phyloP scores from a whole-genome alignment of 2,797 vertebrate genomes.

The Ctenopoma multispine region DNA sequence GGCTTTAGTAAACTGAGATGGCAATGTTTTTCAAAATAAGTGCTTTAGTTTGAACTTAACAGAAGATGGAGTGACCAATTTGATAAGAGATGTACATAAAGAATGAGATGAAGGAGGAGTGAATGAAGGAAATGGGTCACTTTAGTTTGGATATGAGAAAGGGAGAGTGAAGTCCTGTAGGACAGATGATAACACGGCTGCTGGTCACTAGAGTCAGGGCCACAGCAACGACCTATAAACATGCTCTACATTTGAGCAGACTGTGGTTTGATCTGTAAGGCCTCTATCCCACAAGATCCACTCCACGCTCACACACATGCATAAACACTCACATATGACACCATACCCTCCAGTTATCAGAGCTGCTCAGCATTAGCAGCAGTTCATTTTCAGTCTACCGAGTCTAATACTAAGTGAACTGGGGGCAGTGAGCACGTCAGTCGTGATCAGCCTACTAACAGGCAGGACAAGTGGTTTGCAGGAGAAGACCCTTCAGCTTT shows the following conservation, averaged over 20 bases:
- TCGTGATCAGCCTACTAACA: slow-evolving; percentile 50
- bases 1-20: background rate
- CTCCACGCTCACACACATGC: slow-evolving; percentile 35
- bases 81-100: slow-evolving; percentile 21
- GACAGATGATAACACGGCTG: slow-evolving; percentile 61
- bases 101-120: slow-evolving; percentile 12
- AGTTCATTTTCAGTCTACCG: slow-evolving; percentile 23
- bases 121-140: slow-evolving; percentile 78
- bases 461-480: slow-evolving; percentile 31
- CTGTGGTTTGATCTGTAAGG: slow-evolving; percentile 70
- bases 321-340: slow-evolving; percentile 45
- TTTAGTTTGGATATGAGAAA: slow-evolving; percentile 53
- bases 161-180: slow-evolving; percentile 61
- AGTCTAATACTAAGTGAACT: slow-evolving; percentile 55
- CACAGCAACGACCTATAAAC: slow-evolving; percentile 75
- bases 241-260: slow-evolving; percentile 76
- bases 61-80: slow-evolving; percentile 10
- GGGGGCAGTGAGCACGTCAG: slow-evolving; percentile 44
- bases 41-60: slow-evolving; percentile 7
- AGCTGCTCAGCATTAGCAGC: slow-evolving; percentile 63
- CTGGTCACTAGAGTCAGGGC: slow-evolving; percentile 72
- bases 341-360: slow-evolving; percentile 58
- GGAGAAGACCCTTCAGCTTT: slow-evolving; percentile 28
- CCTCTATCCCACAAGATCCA: slow-evolving; percentile 49
- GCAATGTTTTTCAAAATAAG: background rate